Evolutionary conservation across 2,113 vertebrate genomes (phyloP), one percentile per base, ranked within the genome.

Genomic region (Apaloderma vittatum): DNA sequence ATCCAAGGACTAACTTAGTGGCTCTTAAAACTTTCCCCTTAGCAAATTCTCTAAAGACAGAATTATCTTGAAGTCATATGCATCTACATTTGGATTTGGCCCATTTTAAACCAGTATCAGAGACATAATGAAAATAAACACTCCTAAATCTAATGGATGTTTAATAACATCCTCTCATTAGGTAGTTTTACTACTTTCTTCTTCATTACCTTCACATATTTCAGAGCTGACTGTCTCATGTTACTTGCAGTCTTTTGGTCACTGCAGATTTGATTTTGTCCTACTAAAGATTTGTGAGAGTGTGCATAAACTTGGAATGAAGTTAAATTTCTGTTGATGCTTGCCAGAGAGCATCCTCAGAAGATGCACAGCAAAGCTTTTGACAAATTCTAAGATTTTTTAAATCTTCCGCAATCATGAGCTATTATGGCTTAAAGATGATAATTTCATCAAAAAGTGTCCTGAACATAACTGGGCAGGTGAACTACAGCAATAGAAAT

Each of bases 21-120:
- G 40, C 61, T 91, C 86, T 95, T 84, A 89, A 92, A 91, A 57
- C 70, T 82, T 96, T 91, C 58, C 91, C 14, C 3, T 91, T 93
- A 91, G 73, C 1, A 2, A 92, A 94, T 63, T 94, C 85, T 84
- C 90, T 78, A 65, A 95, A 95, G 82, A 67, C 37, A 59, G 45
- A 90, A 86, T 74, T 77, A 71, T 92, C 67, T 74, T 59, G 79
- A 67, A 94, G 55, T 37, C 32, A 61, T 62, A 49, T 32, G 16
- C 11, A 13, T 78, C 58, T 79, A 15, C 63, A 59, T 80, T 87
- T 93, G 67, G 18, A 77, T 90, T 90, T 95, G 75, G 68, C 59
- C 72, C 78, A 71, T 80, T 88, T 94, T 88, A 86, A 92, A 86
- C 14, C 3, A 7, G 32, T 74, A 79, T 82, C 52, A 84, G 67